Conservation (phyloP, 2,797 vertebrate species). For the Peromyscus aztecus region DNA sequence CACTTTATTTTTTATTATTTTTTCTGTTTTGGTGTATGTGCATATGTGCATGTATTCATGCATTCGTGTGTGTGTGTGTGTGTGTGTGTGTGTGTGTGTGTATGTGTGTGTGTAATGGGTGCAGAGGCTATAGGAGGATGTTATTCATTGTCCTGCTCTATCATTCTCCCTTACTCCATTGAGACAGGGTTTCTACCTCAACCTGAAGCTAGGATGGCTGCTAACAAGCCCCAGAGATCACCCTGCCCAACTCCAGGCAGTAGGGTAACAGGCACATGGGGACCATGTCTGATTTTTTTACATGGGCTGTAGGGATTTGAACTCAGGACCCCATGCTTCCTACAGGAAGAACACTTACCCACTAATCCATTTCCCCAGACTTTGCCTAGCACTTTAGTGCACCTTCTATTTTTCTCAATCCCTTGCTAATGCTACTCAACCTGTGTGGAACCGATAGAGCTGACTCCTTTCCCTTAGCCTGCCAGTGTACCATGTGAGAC, state of each 20-base stretch:
- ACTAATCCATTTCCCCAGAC: not conserved
- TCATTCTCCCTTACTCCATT: not conserved
- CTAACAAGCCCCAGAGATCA: not conserved
- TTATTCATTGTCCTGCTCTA: not conserved
- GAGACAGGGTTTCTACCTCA: not conserved
- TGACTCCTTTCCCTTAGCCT: not conserved
- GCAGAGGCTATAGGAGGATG: not conserved
- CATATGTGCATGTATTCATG: not conserved
- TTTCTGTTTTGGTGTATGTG: not conserved
- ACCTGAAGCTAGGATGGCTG: not conserved
- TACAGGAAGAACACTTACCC: not conserved
- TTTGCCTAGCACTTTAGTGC: not conserved
- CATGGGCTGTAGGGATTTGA: not conserved
- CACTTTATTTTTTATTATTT: not conserved
- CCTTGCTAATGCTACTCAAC: not conserved
- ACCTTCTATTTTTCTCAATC: not conserved
- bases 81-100: not conserved
- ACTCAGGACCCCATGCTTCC: not conserved
- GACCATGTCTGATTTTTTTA: not conserved
- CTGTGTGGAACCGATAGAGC: fast-evolving
- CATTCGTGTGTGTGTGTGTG: too few relatives aligned
- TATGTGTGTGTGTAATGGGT: not conserved
- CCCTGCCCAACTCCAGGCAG: not conserved
- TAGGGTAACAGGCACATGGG: not conserved
- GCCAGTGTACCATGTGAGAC: not conserved